Evolutionary conservation across 2,113 vertebrate genomes (phyloP).

Genomic region (Antechinus flavipes): DNA sequence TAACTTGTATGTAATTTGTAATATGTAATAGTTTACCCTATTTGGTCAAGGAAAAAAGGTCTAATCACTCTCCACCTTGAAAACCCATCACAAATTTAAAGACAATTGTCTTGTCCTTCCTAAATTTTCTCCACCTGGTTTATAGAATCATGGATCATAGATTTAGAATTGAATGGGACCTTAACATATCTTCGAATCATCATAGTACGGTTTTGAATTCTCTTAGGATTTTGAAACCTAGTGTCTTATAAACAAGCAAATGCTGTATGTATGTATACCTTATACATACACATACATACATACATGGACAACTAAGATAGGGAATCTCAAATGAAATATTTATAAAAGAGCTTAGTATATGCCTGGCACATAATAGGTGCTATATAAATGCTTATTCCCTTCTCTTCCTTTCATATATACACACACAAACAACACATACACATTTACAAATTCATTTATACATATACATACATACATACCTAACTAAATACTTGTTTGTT

Average conservation of each 20-base stretch:
- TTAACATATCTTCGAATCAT: not conserved
- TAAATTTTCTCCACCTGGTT: not conserved
- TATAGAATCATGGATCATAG: not conserved
- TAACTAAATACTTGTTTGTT: not conserved
- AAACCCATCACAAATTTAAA: not conserved
- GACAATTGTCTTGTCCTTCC: not conserved
- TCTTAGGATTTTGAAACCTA: not conserved
- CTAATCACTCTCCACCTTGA: not conserved
- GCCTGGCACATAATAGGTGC: not conserved
- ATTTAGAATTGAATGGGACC: not conserved
- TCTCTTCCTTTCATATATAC: not conserved
- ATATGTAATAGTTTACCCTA: not conserved
- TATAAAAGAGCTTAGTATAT: not conserved
- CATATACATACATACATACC: not conserved
- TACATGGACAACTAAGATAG: not conserved
- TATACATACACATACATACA: not conserved
- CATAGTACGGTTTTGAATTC: not conserved
- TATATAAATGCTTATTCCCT: not conserved
- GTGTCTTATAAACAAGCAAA: not conserved
- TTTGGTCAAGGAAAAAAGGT: not conserved
- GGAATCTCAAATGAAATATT: not conserved
- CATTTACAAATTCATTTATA: not conserved
- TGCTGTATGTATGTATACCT: not conserved
- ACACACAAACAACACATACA: not conserved
- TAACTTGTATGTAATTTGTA: not conserved